These are phyloP conservation scores for Lepidochitona cinerea DNA, from an alignment of 2,888 invertebrate genomes.

Conservation along the genomic window DNA sequence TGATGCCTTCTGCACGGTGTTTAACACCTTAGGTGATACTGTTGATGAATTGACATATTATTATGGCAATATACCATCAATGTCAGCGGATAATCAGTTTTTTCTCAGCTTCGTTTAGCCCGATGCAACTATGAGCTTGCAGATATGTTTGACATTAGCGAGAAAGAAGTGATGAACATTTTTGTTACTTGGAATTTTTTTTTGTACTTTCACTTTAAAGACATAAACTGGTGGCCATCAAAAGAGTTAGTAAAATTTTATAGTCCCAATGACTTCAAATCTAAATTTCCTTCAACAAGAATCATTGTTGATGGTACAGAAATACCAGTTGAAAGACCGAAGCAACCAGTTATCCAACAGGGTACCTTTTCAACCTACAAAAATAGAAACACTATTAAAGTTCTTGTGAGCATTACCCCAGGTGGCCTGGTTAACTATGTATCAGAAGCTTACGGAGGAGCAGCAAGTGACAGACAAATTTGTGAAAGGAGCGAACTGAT, in stretches of 20 bases:
- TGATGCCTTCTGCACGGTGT: neutral
- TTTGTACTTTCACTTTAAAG: constrained; percentile 10
- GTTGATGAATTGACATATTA: neutral
- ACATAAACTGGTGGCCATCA: constrained; percentile 14
- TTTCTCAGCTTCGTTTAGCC: constrained; percentile 9
- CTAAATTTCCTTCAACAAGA: constrained; percentile 16
- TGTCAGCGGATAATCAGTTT: constrained; percentile 10
- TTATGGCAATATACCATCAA: neutral
- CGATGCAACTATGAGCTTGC: neutral
- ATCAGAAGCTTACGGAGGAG: constrained; percentile 26
- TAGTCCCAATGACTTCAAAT: constrained; percentile 17
- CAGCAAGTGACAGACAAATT: constrained; percentile 35
- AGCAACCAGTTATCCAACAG: constrained; percentile 17
- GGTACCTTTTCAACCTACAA: constrained; percentile 28
- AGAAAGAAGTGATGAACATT: constrained; percentile 5
- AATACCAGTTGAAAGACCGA: constrained; percentile 16
- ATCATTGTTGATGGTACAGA: constrained; percentile 19
- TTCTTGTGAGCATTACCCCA: constrained; percentile 21
- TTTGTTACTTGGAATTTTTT: constrained; percentile 23
- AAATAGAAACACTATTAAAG: constrained; percentile 20
- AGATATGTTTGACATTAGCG: constrained; percentile 2
- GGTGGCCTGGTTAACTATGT: constrained; percentile 15
- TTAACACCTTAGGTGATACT: neutral
- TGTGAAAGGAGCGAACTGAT: constrained; percentile 24
- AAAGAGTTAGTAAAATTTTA: constrained; percentile 8